Percentiles rank a stretch among this genome's conserved stretches.
Evolutionary conservation across 2,113 vertebrate genomes (phyloP).

Genomic region (Eolophus roseicapilla): DNA sequence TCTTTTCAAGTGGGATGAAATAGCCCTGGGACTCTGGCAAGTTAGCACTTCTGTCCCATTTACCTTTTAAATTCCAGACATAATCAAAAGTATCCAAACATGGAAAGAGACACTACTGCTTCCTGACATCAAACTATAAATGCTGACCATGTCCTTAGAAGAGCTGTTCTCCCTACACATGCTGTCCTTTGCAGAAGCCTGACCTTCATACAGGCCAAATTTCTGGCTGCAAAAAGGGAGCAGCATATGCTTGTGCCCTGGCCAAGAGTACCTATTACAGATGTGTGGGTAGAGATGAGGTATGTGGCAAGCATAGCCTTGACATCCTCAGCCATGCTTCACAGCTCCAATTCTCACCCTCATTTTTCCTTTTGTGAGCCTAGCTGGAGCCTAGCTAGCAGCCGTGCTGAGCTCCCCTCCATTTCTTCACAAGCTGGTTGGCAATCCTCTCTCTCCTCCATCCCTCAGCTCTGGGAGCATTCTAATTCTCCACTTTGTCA

Average conservation of each 20-base stretch:
- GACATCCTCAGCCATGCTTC: neutral
- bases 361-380: neutral
- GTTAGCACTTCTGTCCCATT: neutral
- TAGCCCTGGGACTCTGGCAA: neutral
- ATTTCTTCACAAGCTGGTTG: rapidly evolving
- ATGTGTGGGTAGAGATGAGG: neutral
- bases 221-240: neutral
- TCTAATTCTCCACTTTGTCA: neutral
- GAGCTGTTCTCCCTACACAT: neutral
- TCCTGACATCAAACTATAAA: neutral
- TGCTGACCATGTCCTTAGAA: neutral
- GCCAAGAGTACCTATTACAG: neutral
- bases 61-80: neutral
- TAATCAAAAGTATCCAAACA: neutral
- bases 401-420: rapidly evolving
- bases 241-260: neutral
- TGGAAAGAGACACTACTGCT: neutral
- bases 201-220: neutral
- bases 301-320: neutral
- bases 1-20: neutral
- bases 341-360: neutral
- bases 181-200: neutral
- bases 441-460: neutral
- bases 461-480: neutral
- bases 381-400: neutral